Percentiles rank a stretch among this genome's conserved stretches.
Conservation (phyloP, 64 coral and sea anemone genomes). For the Montipora cactus region DNA sequence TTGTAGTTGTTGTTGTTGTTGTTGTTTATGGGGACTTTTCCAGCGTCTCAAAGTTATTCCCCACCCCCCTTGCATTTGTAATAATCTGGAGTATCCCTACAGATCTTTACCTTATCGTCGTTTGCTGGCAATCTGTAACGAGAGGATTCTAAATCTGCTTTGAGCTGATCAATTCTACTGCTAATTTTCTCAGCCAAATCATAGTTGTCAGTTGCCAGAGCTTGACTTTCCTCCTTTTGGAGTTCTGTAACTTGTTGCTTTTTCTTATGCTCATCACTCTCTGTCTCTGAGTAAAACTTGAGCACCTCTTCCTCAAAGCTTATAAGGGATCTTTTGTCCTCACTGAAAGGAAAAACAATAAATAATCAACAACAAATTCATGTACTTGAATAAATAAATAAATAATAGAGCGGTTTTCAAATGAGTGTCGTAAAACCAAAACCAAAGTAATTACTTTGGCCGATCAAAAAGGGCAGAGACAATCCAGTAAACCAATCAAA, state of each 20-base stretch:
- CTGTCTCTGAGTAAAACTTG: slow-evolving; percentile 19
- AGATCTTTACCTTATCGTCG: slow-evolving; percentile 55
- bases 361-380: too few species aligned
- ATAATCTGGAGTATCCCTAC: too few species aligned
- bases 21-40: too few species aligned
- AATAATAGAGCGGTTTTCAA: too few species aligned
- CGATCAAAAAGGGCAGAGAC: too few species aligned
- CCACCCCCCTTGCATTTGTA: too few species aligned
- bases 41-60: too few species aligned
- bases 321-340: slow-evolving; percentile 22
- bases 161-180: slow-evolving; percentile 43
- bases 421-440: too few species aligned
- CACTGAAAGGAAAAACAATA: slow-evolving; percentile 14
- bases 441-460: too few species aligned
- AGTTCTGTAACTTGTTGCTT: slow-evolving; percentile 31
- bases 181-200: slow-evolving; percentile 70
- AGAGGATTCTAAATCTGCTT: slow-evolving; percentile 32
- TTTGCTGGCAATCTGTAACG: slow-evolving; percentile 53
- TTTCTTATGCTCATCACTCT: neutral
- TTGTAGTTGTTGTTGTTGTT: too few species aligned
- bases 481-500: too few species aligned
- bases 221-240: slow-evolving; percentile 40
- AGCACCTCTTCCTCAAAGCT: slow-evolving; percentile 49
- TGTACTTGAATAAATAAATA: too few species aligned
- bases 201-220: slow-evolving; percentile 72